These are phyloP conservation scores for Hofmannophila pseudospretella DNA, from an alignment of 2,888 invertebrate species.

Conservation along the genomic window DNA sequence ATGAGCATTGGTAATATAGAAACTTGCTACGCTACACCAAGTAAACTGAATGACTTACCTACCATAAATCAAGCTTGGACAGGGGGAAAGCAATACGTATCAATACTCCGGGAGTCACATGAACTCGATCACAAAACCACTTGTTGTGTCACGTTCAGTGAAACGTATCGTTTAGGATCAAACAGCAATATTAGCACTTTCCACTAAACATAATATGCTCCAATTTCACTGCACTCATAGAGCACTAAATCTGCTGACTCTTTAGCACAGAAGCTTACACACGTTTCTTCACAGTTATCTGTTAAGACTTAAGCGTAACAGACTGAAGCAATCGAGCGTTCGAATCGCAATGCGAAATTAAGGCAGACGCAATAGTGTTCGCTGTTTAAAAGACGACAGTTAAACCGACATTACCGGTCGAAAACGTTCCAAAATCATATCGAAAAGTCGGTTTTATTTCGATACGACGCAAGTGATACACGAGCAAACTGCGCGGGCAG, in stretches of 20 bases:
- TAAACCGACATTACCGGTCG: conserved; percentile 65
- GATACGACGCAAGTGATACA: conserved; percentile 32
- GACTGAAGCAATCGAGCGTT: conserved; percentile 62
- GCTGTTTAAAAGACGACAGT: conserved; percentile 59
- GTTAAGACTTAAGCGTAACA: conserved; percentile 61
- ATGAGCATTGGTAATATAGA: no score
- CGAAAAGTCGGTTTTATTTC: conserved; percentile 39
- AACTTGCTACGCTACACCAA: conserved; percentile 16
- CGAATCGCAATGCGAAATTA: conserved; percentile 68
- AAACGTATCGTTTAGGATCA: conserved; percentile 54
- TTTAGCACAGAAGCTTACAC: conserved; percentile 59
- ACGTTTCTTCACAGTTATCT: conserved; percentile 69
- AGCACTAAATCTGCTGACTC: conserved; percentile 58
- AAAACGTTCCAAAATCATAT: conserved; percentile 65
- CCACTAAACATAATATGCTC: conserved; percentile 56
- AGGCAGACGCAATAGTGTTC: conserved; percentile 48
- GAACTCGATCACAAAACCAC: conserved; percentile 59
- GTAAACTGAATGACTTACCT: conserved; percentile 45
- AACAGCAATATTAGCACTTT: conserved; percentile 60
- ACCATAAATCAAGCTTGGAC: conserved; percentile 59
- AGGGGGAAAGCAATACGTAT: conserved; percentile 55
- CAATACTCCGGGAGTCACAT: conserved; percentile 59
- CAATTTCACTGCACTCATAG: conserved; percentile 61
- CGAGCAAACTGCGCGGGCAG: conserved; percentile 71
- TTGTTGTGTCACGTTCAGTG: conserved; percentile 60